Evolutionary conservation across 2,113 vertebrate genomes (phyloP).

Genomic region (Epinephelus fuscoguttatus): DNA sequence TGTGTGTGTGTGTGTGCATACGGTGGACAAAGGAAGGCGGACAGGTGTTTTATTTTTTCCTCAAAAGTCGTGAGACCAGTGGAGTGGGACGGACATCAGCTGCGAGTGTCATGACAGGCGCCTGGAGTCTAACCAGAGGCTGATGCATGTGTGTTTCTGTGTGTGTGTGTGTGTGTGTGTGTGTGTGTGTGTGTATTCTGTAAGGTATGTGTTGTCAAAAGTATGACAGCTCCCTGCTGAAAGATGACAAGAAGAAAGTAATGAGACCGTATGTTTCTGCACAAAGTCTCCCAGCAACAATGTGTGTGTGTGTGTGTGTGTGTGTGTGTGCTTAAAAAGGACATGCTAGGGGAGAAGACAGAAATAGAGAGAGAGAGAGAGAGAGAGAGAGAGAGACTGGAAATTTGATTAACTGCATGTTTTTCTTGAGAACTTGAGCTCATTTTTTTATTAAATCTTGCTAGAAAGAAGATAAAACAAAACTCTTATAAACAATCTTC

Average conservation of each 20-base stretch:
- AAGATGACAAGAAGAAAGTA: slow-evolving; percentile 78
- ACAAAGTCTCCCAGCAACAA: slow-evolving; percentile 54
- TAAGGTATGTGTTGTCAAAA: slow-evolving; percentile 42
- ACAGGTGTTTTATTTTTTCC: slow-evolving; percentile 19
- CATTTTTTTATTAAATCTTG: background rate
- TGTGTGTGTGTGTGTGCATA: background rate
- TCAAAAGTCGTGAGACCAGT: slow-evolving; percentile 39
- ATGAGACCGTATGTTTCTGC: slow-evolving; percentile 71
- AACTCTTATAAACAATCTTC: background rate
- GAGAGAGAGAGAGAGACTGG: background rate
- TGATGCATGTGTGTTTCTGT: background rate
- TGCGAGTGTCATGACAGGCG: slow-evolving; percentile 55
- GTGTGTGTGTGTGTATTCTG: slow-evolving; percentile 12
- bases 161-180: slow-evolving; percentile 10
- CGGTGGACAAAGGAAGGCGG: background rate
- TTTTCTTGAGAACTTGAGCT: slow-evolving; percentile 24
- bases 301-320: background rate
- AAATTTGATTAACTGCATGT: background rate
- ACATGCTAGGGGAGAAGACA: background rate
- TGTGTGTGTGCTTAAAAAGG: slow-evolving; percentile 3
- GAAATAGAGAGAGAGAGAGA: background rate
- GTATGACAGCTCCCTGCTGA: slow-evolving; percentile 62
- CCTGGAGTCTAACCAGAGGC: slow-evolving; percentile 62
- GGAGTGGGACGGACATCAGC: slow-evolving; percentile 45
- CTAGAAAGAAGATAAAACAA: slow-evolving; percentile 9